Base-by-base conservation (phyloP, 1,140 invertebrate genomes). In the Anastrepha obliqua region DNA sequence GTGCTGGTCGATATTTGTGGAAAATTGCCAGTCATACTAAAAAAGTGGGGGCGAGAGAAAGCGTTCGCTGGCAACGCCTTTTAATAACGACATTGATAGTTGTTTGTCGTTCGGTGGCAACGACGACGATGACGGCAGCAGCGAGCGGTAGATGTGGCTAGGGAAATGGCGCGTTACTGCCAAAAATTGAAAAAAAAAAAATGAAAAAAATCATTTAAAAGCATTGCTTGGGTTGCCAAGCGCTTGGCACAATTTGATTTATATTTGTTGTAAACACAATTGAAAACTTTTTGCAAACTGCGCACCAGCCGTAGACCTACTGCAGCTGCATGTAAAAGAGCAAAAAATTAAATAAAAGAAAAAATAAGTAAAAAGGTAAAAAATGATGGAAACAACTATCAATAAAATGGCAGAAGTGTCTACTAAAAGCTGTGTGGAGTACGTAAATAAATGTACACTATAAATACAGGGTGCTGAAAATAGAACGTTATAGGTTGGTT, bases 191-290 rank as follows among this genome's bases (percentile, higher is more conserved):
- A 74, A 74, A 20, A 74, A 58, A 58, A 58, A 13, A 58, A 58
- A 58, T 64, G 5, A 51, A 74, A 29, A 51, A 62, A 44, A n/a
- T 15, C 3, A 1, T 17, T 47, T 15, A 15, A 81, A 55, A 81
- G 47, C 74, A 20, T 51, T 58, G 8, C 29, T 58, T 81, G 44
- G n/a, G 6, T 29, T 81, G 74, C 47, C 44, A 81, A 81, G 74
- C 74, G 47, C 9, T 81, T 55, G 74, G 47, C 74, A 81, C 74
- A 81, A 55, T 81, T 81, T 81, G 74, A 81, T 81, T 81, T 81
- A 81, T 81, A 81, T 81, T 81, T 81, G 74, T 81, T 81, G 74
- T 81, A 81, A 81, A 55, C 47, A 81, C 47, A 81, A 81, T 81
- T 81, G 74, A 81, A 81, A 81, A 81, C 51, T 47, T 81, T 81